Evolutionary conservation across 2,797 vertebrate genomes (phyloP).

Genomic region (Takifugu rubripes): DNA sequence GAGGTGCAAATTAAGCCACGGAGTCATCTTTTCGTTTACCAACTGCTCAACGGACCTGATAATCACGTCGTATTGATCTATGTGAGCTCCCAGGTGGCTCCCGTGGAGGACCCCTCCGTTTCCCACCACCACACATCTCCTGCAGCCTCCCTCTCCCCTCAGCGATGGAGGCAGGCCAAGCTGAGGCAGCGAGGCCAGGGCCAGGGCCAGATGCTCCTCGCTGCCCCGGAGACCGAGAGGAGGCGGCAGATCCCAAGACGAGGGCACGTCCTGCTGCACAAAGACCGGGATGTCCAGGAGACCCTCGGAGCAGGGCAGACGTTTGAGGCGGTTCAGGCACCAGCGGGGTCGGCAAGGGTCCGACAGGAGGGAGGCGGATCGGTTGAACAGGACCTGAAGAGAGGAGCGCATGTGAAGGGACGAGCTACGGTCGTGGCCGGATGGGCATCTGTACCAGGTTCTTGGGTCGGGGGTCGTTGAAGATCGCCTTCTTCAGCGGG

Average conservation of each 20-base stretch:
- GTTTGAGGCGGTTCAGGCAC: conserved; percentile 55
- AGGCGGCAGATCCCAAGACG: conserved; percentile 55
- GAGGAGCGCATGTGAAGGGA: neutral
- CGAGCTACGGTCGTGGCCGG: neutral
- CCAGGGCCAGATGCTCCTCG: conserved; percentile 56
- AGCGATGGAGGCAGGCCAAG: conserved; percentile 51
- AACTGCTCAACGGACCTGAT: conserved; percentile 62
- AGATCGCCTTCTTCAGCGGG: conserved; percentile 22
- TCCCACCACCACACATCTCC: conserved; percentile 77
- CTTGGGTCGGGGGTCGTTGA: conserved; percentile 44
- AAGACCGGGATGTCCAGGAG: conserved; percentile 74
- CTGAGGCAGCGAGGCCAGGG: conserved; percentile 67
- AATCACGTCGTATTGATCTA: conserved; percentile 78
- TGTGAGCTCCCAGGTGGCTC: conserved; percentile 76
- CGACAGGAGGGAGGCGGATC: conserved; percentile 64
- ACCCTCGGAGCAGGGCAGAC: conserved; percentile 37
- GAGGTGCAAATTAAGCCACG: conserved; percentile 73
- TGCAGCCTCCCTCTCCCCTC: conserved; percentile 51
- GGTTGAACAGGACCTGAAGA: conserved; percentile 64
- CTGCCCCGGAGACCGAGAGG: conserved; percentile 76
- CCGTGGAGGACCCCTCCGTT: conserved; percentile 75
- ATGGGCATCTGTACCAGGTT: conserved; percentile 49
- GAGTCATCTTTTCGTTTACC: neutral
- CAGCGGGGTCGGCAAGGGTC: conserved; percentile 60
- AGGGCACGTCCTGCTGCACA: conserved; percentile 40